These are phyloP conservation scores for Sarcophaga subvicina DNA, from an alignment of 2,888 invertebrate genomes.

Conservation along the genomic window DNA sequence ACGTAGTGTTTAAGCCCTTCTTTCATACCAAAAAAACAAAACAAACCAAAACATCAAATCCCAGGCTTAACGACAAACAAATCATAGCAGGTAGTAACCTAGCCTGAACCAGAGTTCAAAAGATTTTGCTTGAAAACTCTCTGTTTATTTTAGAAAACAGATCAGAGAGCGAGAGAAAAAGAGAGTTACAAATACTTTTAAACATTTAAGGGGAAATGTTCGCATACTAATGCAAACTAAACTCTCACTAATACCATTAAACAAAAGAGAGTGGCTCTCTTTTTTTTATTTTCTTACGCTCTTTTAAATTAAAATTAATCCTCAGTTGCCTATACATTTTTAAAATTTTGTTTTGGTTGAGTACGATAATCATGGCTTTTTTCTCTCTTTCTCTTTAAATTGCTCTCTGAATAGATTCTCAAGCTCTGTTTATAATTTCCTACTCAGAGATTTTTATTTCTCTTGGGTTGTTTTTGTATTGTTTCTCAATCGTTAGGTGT, in stretches of 20 bases:
- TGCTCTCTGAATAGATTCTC: neutral
- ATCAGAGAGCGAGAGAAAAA: too few relatives aligned
- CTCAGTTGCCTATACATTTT: too few relatives aligned
- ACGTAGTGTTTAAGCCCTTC: constrained; percentile 37
- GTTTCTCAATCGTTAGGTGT: too few relatives aligned
- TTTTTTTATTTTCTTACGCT: neutral
- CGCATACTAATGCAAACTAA: constrained; percentile 36
- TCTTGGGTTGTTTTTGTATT: too few relatives aligned
- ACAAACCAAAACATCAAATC: neutral
- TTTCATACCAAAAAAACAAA: constrained; percentile 32
- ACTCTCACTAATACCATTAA: constrained; percentile 44
- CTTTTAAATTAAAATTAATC: too few relatives aligned
- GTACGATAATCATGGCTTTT: too few relatives aligned
- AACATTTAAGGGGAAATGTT: constrained; percentile 60
- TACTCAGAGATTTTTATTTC: neutral
- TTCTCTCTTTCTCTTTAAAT: neutral
- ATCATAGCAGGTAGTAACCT: constrained; percentile 56
- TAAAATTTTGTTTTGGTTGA: too few relatives aligned
- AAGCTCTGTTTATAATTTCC: neutral
- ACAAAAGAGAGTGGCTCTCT: neutral
- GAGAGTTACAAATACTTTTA: neutral
- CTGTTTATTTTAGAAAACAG: neutral
- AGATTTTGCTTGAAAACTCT: constrained; percentile 16
- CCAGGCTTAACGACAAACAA: neutral
- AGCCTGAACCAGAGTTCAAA: too few relatives aligned